Evolutionary conservation across 2,797 vertebrate genomes (phyloP), one percentile per base, ranked within the genome.

Genomic region (Spea hammondii): DNA sequence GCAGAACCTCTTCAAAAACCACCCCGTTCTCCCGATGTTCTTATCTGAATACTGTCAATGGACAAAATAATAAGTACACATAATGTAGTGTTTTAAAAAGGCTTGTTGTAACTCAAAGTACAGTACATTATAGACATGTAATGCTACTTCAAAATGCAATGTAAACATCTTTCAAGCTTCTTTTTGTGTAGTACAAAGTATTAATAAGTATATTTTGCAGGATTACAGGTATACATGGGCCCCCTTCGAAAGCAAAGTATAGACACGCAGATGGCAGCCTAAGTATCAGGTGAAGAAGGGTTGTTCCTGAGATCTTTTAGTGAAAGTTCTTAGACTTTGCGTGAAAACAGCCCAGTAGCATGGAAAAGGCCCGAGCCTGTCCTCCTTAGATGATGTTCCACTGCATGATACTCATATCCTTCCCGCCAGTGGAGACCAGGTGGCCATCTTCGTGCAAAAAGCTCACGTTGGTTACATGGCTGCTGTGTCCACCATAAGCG

Each of bases 321-420:
- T 81, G 85, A 87, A 81, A 65, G 64, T 75, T 83, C 83, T 67
- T 51, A 82, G 47, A 76, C 73, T 7, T 49, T 6, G n/a, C 48
- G 59, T 59, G 44, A 65, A 59, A 66, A 76, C 64, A 62, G 74
- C 60, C 70, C n/a, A 53, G 17, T 44, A 55, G 8, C 13, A 53
- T 8, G 55, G 7, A 11, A 47, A 45, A 45, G 46, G 32, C 17
- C 50, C 1, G 68, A 44, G 7, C 14, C 12, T 13, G 8, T 44
- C 4, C 76, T 13, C 78, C 86, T 84, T 95, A 99, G 79, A 97
- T 88, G 82, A 97, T 92, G 84, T 95, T 92, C 98, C 97, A 99
- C 91, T 99, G 98, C 95, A 99, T 97, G 87, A 99, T 93, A 81
- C 98, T 98, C 78, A 95, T 98, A 86, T 99, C 98, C 85, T 99